Base-by-base conservation (phyloP, 2,888 invertebrate species). In the Latrodectus elegans region DNA sequence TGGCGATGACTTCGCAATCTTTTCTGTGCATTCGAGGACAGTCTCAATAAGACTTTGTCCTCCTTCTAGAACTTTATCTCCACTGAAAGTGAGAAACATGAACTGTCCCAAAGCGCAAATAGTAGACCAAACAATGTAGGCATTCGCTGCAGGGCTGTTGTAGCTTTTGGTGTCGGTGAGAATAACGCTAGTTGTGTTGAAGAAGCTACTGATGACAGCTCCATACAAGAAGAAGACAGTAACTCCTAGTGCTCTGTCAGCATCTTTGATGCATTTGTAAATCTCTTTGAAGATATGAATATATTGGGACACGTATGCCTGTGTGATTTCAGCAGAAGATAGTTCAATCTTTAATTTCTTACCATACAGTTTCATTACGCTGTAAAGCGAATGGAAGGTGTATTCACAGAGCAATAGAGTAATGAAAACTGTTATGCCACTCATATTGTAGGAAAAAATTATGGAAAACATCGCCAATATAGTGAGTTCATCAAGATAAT, bases 141-240 rank as follows among this genome's bases (percentile, higher is more conserved):
- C 72, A 49, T 65, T 14, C 1, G 64, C 65, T 9, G 51, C 49
- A 1, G 17, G 9, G 4, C 77, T 78, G 8, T 17, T 55, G 49
- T 72, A 84, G 14, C 68, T 78, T 15, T 65, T 0, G 38, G 60
- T 67, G 15, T 78, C 12, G 4, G 73, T 49, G n/a, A 84, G 49
- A n/a, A 78, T 17, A n/a, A 77, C 72, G n/a, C 84, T 84, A 55
- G 78, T 26, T 0, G 77, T 55, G 14, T 78, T 72, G 65, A 84
- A 64, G 26, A 84, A 67, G 17, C 51, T 73, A 11, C 68, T 67
- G 49, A 84, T 79, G n/a, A 68, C 38, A 8, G 60, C 38, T 8
- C 26, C 55, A 22, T 73, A 84, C 17, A 73, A 8, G 10, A 84
- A 26, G 49, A 84, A 79, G 0, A 51, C 84, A 22, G 22, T 64